Evolutionary conservation across 2,797 vertebrate species (phyloP), one percentile per base, ranked within the genome.

Genomic region (Spea hammondii): DNA sequence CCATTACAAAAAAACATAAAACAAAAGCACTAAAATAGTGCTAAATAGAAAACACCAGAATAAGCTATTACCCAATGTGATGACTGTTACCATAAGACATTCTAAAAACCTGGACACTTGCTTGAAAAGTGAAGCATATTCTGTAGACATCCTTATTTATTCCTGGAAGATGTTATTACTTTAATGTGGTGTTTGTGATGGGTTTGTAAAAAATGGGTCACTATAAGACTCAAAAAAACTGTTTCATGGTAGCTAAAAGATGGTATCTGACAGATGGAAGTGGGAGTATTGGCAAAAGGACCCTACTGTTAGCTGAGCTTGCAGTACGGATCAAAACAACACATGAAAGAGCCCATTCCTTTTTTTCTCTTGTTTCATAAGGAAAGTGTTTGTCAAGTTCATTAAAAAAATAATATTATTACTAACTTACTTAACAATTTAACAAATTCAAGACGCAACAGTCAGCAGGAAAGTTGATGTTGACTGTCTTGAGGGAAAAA

Each of bases 191-290:
- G 54, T 54, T 70, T 70, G n/a, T 47, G 51, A 48, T 50, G 67
- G 67, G 12, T 51, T 70, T 60, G 32, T 81, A 51, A 68, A 60
- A 54, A 53, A 65, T 47, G 71, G 79, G 79, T 80, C 68, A 76
- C 47, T 13, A 8, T 32, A 47, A 80, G 79, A 76, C n/a, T 50
- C 67, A 80, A 70, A 78, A 78, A 70, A 76, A 66, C 62, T 72
- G 79, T 72, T 80, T 60, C 4, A 47, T 76, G 55, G 64, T 67
- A 67, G 69, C 53, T 71, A 72, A 81, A 81, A 76, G 53, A 76
- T 76, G 79, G 74, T 81, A 14, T 71, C 57, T 81, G 69, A 81
- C 74, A 81, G 74, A 81, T 81, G 79, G 79, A 66, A 72, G 74
- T 81, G 66, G 79, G 79, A 80, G 69, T 70, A 70, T 47, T 81